Percentiles rank a stretch among this genome's conserved stretches.
Evolutionary conservation across 2,888 invertebrate species (phyloP).

Genomic region (Drosophila histrio): DNA sequence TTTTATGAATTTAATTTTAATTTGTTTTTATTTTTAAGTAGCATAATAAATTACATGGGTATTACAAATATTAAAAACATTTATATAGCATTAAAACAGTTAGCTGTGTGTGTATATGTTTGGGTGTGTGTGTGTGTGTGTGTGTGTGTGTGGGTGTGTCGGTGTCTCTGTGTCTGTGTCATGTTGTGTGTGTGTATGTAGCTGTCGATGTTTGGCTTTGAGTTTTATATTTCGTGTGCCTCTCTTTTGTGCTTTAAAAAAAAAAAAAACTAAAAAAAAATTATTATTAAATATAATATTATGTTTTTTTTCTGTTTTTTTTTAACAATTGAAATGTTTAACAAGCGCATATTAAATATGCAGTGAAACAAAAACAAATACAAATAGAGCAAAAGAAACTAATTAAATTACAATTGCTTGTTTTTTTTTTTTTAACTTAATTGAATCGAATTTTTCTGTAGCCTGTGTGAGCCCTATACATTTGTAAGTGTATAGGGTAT

Average conservation of each 20-base stretch:
- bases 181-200: conserved; percentile 31
- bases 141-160: conserved; percentile 13
- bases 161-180: conserved; percentile 20
- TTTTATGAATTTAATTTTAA: conserved; percentile 8
- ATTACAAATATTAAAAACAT: conserved; percentile 48
- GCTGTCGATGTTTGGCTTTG: conserved; percentile 50
- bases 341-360: conserved; percentile 45
- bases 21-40: conserved; percentile 35
- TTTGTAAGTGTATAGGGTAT: background rate
- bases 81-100: conserved; percentile 57
- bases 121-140: conserved; percentile 13
- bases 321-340: conserved; percentile 44
- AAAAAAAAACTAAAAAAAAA: conserved; percentile 32
- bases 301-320: background rate
- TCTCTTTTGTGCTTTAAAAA: conserved; percentile 52
- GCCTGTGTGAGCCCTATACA: background rate
- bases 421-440: conserved; percentile 27
- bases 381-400: conserved; percentile 23
- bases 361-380: conserved; percentile 47
- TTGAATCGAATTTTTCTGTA: conserved; percentile 18
- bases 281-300: conserved; percentile 18
- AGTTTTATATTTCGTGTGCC: conserved; percentile 44
- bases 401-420: conserved; percentile 48
- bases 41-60: conserved; percentile 52
- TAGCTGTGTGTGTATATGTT: conserved; percentile 40